phyloP scores from a whole-genome alignment of 2,888 invertebrate genomes.

The Lepidochitona cinerea region DNA sequence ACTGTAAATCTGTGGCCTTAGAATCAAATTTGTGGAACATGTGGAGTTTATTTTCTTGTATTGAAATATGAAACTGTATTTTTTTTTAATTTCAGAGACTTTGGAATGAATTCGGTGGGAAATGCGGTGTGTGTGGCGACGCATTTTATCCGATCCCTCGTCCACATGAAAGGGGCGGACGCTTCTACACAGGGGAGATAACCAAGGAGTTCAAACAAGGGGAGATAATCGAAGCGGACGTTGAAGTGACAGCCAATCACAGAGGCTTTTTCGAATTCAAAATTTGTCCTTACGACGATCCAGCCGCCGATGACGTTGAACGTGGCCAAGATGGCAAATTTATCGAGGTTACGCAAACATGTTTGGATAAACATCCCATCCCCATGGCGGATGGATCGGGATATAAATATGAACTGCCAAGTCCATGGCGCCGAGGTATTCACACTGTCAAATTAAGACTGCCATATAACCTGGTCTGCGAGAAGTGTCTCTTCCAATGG shows the following conservation, averaged over 20 bases:
- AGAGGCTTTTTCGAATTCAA: conserved; percentile 41
- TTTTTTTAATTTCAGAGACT: conserved; percentile 15
- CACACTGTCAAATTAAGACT: conserved; percentile 24
- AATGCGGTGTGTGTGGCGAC: conserved; percentile 44
- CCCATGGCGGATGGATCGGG: conserved; percentile 22
- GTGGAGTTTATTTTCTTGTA: too few relatives aligned
- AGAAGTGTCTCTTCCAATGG: conserved; percentile 39
- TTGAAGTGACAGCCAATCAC: conserved; percentile 40
- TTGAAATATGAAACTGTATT: too few relatives aligned
- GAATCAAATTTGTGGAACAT: too few relatives aligned
- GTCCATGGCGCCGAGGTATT: conserved; percentile 22
- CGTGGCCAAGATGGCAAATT: conserved; percentile 24
- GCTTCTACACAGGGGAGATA: conserved; percentile 31
- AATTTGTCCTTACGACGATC: conserved; percentile 38
- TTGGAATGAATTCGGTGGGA: conserved; percentile 24
- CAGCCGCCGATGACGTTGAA: conserved; percentile 33
- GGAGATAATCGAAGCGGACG: conserved; percentile 27
- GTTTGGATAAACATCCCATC: conserved; percentile 38
- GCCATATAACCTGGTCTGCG: conserved; percentile 27
- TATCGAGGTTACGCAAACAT: conserved; percentile 35
- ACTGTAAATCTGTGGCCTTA: too few relatives aligned
- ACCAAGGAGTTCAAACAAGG: conserved; percentile 27
- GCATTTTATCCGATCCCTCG: conserved; percentile 33
- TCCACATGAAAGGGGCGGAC: conserved; percentile 39
- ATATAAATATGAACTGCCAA: conserved; percentile 27